Conservation (phyloP, 2,113 vertebrate species). For the Semnornis frantzii region DNA sequence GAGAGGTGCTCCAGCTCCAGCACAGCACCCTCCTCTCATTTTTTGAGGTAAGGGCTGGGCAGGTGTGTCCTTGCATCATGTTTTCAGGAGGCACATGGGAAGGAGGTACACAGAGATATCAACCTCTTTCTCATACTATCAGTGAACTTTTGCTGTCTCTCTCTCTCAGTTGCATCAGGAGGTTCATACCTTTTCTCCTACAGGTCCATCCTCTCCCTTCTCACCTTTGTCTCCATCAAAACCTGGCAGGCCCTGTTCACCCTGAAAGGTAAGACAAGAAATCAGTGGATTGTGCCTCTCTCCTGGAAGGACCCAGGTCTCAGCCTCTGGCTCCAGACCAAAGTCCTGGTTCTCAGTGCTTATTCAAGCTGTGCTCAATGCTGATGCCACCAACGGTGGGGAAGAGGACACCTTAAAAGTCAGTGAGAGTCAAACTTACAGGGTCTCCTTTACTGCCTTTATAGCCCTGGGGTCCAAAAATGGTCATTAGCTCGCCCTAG, state of each 20-base stretch:
- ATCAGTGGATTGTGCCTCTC: neutral
- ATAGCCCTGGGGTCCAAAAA: constrained; percentile 84
- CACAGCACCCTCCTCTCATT: neutral
- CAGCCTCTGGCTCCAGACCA: neutral
- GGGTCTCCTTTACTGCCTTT: constrained; percentile 86
- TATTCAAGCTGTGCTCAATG: neutral
- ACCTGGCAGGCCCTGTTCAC: constrained; percentile 81
- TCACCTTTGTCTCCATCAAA: constrained; percentile 96
- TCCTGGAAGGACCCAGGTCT: neutral
- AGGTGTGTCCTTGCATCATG: rapidly evolving
- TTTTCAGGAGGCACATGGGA: neutral
- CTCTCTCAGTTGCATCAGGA: neutral
- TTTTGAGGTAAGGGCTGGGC: rapidly evolving
- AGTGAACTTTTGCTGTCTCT: neutral
- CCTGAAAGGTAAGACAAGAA: constrained; percentile 69
- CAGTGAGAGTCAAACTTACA: constrained; percentile 61
- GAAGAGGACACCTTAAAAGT: neutral
- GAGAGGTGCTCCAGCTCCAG: neutral
- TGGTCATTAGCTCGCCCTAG: constrained; percentile 80
- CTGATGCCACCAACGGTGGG: neutral
- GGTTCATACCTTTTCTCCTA: constrained; percentile 82
- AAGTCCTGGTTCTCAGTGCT: neutral
- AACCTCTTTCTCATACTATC: neutral
- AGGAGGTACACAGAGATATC: neutral
- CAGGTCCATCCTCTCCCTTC: constrained; percentile 89